These are phyloP conservation scores for Sipha maydis DNA, from an alignment of 2,888 invertebrate species.

Conservation along the genomic window DNA sequence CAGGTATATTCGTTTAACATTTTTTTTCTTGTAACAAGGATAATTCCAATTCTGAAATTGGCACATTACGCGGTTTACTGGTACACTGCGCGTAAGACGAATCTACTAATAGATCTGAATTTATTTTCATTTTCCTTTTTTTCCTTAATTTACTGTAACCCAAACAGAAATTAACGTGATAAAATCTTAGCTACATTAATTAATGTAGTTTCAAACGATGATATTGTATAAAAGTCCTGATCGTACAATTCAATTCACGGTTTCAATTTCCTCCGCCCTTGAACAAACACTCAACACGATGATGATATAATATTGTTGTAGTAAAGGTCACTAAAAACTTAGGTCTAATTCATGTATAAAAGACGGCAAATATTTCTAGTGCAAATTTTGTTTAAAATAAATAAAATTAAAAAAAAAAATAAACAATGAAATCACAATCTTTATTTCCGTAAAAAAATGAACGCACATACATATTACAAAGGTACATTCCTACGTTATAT, in stretches of 20 bases:
- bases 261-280: constrained; percentile 49
- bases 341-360: background rate
- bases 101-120: background rate
- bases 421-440: background rate
- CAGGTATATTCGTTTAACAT: background rate
- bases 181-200: constrained; percentile 26
- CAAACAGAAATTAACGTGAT: constrained; percentile 18
- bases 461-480: background rate
- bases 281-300: constrained; percentile 14
- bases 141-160: background rate
- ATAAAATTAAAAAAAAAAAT: background rate
- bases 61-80: background rate
- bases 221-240: constrained; percentile 11
- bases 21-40: background rate
- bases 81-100: background rate
- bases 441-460: background rate
- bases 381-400: background rate
- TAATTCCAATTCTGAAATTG: background rate
- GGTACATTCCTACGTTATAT: background rate
- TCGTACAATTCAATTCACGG: constrained; percentile 19
- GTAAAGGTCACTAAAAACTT: background rate
- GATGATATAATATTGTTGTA: background rate
- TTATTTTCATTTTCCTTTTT: too few species aligned
- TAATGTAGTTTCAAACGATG: constrained; percentile 8
- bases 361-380: background rate